phyloP scores from a whole-genome alignment of 2,888 invertebrate genomes.

The Melieria crassipennis region DNA sequence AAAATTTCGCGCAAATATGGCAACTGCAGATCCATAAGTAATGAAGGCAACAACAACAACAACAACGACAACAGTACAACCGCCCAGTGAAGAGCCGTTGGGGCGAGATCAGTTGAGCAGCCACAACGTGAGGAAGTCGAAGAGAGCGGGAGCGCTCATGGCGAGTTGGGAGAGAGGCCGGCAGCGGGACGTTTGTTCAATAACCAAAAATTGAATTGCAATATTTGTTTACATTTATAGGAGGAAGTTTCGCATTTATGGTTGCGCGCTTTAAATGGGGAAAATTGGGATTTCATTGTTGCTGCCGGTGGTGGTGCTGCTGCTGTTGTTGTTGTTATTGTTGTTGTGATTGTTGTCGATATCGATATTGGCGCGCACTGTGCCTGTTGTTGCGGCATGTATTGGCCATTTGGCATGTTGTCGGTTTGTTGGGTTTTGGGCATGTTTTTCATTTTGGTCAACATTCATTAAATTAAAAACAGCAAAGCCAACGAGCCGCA shows the following conservation, averaged over 20 bases:
- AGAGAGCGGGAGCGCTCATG: too few relatives aligned
- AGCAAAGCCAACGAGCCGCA: not conserved
- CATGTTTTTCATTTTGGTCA: conserved; percentile 13
- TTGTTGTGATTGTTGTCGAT: not conserved
- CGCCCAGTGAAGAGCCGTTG: not conserved
- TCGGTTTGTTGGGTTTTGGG: conserved; percentile 21
- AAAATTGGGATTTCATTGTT: conserved; percentile 34
- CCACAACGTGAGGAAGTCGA: too few relatives aligned
- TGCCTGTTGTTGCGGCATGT: too few relatives aligned
- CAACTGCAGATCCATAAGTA: not conserved
- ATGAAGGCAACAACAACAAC: not conserved
- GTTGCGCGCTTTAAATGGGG: conserved; percentile 27
- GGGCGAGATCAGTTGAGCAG: too few relatives aligned
- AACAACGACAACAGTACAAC: not conserved
- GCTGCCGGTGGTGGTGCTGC: not conserved
- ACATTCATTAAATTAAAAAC: too few relatives aligned
- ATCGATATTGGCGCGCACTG: too few relatives aligned
- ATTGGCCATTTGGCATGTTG: conserved; percentile 3
- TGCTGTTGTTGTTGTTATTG: not conserved
- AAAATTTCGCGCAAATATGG: not conserved
- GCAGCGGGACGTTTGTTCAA: conserved; percentile 12
- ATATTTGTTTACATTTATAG: conserved; percentile 35
- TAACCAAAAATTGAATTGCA: conserved; percentile 33
- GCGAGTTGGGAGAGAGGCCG: not conserved
- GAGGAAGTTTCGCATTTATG: conserved; percentile 32